Evolutionary conservation across 2,797 vertebrate genomes (phyloP), one percentile per base, ranked within the genome.

Genomic region (Clarias fuscus): DNA sequence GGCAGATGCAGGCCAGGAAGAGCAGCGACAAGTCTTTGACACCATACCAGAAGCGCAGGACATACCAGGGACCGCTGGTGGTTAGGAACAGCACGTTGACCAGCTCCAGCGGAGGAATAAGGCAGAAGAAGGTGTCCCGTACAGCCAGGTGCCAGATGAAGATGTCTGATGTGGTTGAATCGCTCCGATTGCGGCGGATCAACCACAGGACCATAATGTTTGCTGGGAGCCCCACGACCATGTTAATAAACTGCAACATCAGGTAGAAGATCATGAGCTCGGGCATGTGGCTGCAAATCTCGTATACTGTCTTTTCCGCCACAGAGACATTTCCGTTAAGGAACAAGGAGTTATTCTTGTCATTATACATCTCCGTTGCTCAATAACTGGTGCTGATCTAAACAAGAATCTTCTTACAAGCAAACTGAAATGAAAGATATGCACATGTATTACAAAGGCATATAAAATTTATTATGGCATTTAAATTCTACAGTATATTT

Each of bases 201-300:
- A 95, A 92, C 95, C 95, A 95, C 61, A 96, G 91, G 43, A 96
- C 95, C 84, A 89, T 93, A 87, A 95, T 17, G 89, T 96, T 96
- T 67, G 95, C 91, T 0, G 95, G 96, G 86, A 95, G 93, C 53
- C 95, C 96, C 80, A 96, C 78, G 89, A 95, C 93, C 94, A 96
- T 95, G 92, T 96, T 96, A 18, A 93, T 84, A 61, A 94, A 92
- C 93, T 96, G 94, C 80, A 96, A 84, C 75, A 75, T 30, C 58
- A 96, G 83, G 84, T 96, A 96, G 91, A 94, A 95, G 73, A 95
- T 90, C 33, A 95, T 62, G 1, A 92, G 90, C 0, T 72, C 88
- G 0, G 33, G 94, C 92, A 94, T 94, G 84, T 91, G 68, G 48
- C 68, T 89, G 80, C 95, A 96, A 0, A 0, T 0, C 79, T 92